Percentiles rank a stretch among this genome's conserved stretches.
Evolutionary conservation across 2,113 vertebrate genomes (phyloP).

Genomic region (Chiloscyllium plagiosum): DNA sequence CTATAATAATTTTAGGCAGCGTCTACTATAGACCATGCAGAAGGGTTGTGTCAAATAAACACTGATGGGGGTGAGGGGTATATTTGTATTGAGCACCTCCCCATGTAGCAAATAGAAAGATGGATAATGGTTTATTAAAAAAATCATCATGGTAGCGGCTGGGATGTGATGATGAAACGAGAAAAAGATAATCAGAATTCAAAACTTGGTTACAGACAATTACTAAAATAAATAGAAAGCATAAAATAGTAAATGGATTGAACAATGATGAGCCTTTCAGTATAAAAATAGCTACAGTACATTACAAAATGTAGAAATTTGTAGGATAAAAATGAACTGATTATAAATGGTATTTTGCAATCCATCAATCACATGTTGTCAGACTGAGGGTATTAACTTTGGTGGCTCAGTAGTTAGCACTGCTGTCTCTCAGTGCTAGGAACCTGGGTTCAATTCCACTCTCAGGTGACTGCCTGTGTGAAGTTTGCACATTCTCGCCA

Average conservation of each 20-base stretch:
- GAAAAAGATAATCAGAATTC: background rate
- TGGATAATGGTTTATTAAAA: background rate
- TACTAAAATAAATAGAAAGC: background rate
- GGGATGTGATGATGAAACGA: background rate
- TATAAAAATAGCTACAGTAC: background rate
- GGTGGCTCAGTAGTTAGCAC: no score
- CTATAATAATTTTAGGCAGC: background rate
- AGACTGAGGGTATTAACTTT: background rate
- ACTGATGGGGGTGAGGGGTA: no score
- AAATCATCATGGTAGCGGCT: background rate
- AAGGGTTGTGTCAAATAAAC: background rate
- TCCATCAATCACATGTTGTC: background rate
- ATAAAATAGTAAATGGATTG: background rate
- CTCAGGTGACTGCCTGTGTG: no score
- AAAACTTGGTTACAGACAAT: background rate
- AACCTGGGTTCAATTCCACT: no score
- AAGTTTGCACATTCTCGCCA: no score
- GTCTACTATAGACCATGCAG: background rate
- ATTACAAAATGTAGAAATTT: background rate
- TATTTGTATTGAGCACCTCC: background rate
- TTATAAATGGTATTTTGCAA: background rate
- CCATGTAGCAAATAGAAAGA: background rate
- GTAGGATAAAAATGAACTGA: background rate
- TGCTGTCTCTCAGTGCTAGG: no score
- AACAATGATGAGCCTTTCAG: background rate